Conservation (phyloP, 2,113 vertebrate species). For the Psittacula cyanocephala region DNA sequence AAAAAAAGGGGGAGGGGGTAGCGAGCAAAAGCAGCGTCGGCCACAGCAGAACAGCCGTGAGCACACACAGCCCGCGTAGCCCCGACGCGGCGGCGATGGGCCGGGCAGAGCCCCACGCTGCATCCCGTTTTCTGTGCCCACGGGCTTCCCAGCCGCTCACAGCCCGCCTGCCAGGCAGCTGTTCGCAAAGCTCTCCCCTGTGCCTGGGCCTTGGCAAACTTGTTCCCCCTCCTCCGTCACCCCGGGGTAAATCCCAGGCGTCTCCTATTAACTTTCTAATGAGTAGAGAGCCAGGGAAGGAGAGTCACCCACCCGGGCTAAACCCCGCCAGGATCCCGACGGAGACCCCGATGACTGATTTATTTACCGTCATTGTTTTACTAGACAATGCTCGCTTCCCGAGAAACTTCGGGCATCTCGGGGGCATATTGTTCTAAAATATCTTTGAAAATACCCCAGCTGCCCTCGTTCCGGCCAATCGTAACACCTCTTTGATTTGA, state of each 20-base stretch:
- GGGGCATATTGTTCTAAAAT: background rate
- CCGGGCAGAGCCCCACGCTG: background rate
- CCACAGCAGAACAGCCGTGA: background rate
- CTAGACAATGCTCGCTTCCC: background rate
- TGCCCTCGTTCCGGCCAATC: background rate
- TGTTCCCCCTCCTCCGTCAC: background rate
- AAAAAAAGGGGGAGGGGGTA: background rate
- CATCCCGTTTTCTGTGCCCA: background rate
- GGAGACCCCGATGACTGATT: background rate
- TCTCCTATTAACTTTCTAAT: background rate
- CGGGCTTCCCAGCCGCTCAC: background rate
- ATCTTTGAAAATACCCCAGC: background rate
- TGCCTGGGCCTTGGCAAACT: background rate
- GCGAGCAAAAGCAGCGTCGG: background rate
- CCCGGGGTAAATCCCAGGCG: background rate
- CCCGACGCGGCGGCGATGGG: background rate
- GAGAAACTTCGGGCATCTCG: background rate
- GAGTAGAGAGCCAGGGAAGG: background rate
- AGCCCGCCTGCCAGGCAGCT: background rate
- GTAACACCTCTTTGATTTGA: constrained; percentile 2
- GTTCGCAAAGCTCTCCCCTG: background rate
- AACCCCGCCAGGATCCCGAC: background rate
- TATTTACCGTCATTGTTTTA: constrained; percentile 5
- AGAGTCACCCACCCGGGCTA: background rate
- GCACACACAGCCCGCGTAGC: background rate